A percentile compares a stretch with the other conserved stretches of the same genome.
phyloP scores from a whole-genome alignment of 1,140 invertebrate genomes.

The Holcopasites calliopsidis region DNA sequence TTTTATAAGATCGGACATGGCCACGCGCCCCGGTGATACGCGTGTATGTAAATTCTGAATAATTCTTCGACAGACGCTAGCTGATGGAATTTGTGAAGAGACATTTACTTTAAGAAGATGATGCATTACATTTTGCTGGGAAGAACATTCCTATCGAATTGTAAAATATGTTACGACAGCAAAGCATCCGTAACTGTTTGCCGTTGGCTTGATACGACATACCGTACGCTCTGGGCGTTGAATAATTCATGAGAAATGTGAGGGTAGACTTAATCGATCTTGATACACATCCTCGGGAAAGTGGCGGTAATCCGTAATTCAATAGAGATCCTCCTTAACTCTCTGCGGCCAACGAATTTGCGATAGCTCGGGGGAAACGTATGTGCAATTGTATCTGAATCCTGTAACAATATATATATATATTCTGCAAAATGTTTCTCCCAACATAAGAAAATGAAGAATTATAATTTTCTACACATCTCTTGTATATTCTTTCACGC shows the following conservation, averaged over 20 bases:
- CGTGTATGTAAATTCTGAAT: background rate
- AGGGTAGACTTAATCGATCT: constrained; percentile 58
- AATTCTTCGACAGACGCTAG: accelerated
- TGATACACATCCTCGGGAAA: constrained; percentile 8
- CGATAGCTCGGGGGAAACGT: too few species aligned
- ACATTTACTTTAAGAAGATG: too few species aligned
- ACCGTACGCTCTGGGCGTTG: constrained; percentile 19
- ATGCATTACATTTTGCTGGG: background rate
- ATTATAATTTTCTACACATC: too few species aligned
- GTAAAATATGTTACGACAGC: constrained; percentile 21
- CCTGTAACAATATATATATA: too few species aligned
- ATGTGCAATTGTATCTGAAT: too few species aligned
- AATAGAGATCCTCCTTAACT: constrained; percentile 56
- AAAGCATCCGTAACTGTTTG: constrained; percentile 3
- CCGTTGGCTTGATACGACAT: constrained; percentile 27
- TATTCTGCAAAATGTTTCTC: too few species aligned
- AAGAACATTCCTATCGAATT: background rate
- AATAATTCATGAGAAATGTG: constrained; percentile 58
- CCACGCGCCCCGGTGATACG: background rate
- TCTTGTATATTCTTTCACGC: too few species aligned
- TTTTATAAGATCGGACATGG: too few species aligned
- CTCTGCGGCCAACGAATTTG: too few species aligned
- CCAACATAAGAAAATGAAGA: too few species aligned
- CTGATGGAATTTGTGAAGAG: background rate
- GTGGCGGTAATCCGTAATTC: constrained; percentile 42